Evolutionary conservation across 1,140 invertebrate genomes (phyloP).

Genomic region (Conopomorpha cramerella): DNA sequence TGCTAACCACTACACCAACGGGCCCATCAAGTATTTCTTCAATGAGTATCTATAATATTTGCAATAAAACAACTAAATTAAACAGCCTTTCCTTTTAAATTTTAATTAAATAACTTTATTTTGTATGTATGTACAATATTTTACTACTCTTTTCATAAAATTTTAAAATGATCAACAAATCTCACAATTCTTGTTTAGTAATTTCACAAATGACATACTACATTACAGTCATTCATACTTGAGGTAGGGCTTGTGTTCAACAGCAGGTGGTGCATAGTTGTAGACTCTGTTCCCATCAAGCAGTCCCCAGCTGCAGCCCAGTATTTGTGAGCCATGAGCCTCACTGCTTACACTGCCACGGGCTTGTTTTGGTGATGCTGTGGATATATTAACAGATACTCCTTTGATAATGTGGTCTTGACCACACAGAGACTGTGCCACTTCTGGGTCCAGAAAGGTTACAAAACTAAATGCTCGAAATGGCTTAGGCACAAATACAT

Average conservation of each 20-base stretch:
- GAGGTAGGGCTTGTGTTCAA: slow-evolving; percentile 42
- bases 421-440: slow-evolving; percentile 90
- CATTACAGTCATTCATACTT: slow-evolving; percentile 37
- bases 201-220: slow-evolving; percentile 14
- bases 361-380: slow-evolving; percentile 89
- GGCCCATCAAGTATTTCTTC: no score
- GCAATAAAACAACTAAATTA: no score
- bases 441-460: slow-evolving; percentile 92
- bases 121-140: slow-evolving; percentile 46
- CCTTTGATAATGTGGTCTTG: slow-evolving; percentile 97
- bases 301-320: slow-evolving; percentile 33
- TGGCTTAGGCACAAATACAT: slow-evolving; percentile 94
- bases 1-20: no score
- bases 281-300: no score
- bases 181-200: slow-evolving; percentile 7
- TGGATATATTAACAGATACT: slow-evolving; percentile 93
- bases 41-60: no score
- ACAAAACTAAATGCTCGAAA: slow-evolving; percentile 96
- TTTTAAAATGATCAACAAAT: slow-evolving; percentile 45
- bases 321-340: no score
- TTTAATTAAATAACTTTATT: slow-evolving; percentile 38
- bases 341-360: no score
- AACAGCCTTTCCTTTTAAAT: no score
- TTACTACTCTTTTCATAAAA: slow-evolving; percentile 51
- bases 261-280: slow-evolving; percentile 11